These are phyloP conservation scores for Lacanobia oleracea DNA, from an alignment of 2,888 invertebrate genomes.

Conservation along the genomic window DNA sequence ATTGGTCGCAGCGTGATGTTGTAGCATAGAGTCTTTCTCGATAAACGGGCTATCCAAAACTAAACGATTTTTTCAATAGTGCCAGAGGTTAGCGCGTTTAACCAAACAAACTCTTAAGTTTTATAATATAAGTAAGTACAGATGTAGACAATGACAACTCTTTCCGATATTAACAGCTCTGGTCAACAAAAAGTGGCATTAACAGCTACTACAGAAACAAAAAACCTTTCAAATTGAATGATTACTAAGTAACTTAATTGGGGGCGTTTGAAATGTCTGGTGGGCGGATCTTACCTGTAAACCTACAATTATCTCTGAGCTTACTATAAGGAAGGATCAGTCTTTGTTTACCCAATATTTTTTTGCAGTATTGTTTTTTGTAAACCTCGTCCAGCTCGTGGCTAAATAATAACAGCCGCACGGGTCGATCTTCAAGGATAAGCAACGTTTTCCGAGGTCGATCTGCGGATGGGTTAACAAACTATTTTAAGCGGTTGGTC, in stretches of 20 bases:
- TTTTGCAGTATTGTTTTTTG: background rate
- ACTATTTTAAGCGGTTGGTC: too few relatives aligned
- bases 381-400: too few relatives aligned
- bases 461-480: too few relatives aligned
- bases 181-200: background rate
- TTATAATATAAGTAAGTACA: too few relatives aligned
- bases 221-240: slow-evolving; percentile 61
- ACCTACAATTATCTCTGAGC: slow-evolving; percentile 43
- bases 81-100: too few relatives aligned
- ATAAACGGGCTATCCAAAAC: too few relatives aligned
- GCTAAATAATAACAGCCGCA: background rate
- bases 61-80: too few relatives aligned
- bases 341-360: slow-evolving; percentile 8
- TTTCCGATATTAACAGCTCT: slow-evolving; percentile 20
- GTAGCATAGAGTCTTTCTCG: too few relatives aligned
- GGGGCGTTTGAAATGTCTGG: slow-evolving; percentile 38
- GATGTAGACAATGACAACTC: background rate
- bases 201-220: slow-evolving; percentile 19
- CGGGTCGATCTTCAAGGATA: background rate
- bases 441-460: background rate
- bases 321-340: background rate
- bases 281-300: slow-evolving; percentile 38
- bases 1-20: too few relatives aligned
- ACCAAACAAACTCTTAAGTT: too few relatives aligned
- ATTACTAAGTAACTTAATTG: slow-evolving; percentile 42